These are phyloP conservation scores for Iselma pallidipennis DNA, from an alignment of 2,888 invertebrate species.

Conservation along the genomic window DNA sequence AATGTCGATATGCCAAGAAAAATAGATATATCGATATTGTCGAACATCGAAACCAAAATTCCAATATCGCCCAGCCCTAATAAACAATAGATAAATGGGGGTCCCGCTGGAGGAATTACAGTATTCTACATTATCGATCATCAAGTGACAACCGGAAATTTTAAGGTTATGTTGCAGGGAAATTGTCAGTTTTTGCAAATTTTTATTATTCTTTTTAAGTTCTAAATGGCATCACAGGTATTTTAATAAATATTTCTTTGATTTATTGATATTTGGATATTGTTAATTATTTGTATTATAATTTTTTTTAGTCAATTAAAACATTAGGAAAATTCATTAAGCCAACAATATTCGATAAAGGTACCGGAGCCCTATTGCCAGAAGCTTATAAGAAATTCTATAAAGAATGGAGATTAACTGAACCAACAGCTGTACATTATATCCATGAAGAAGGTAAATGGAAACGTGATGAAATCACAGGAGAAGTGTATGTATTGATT, in stretches of 20 bases:
- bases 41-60: too few relatives aligned
- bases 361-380: slow-evolving; percentile 72
- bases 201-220: background rate
- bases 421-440: slow-evolving; percentile 68
- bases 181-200: background rate
- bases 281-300: background rate
- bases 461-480: slow-evolving; percentile 72
- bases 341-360: slow-evolving; percentile 61
- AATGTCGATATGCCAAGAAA: too few relatives aligned
- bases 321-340: slow-evolving; percentile 46
- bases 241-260: background rate
- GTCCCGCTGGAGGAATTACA: too few relatives aligned
- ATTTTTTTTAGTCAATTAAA: slow-evolving; percentile 44
- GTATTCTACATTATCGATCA: background rate
- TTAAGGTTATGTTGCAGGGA: background rate
- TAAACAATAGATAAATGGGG: too few relatives aligned
- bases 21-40: too few relatives aligned
- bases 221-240: background rate
- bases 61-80: too few relatives aligned
- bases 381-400: slow-evolving; percentile 85
- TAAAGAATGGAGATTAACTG: slow-evolving; percentile 77
- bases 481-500: slow-evolving; percentile 64
- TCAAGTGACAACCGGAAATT: background rate
- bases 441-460: slow-evolving; percentile 74
- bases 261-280: background rate